Conservation (phyloP, 2,888 invertebrate genomes). For the Diploptera punctata region DNA sequence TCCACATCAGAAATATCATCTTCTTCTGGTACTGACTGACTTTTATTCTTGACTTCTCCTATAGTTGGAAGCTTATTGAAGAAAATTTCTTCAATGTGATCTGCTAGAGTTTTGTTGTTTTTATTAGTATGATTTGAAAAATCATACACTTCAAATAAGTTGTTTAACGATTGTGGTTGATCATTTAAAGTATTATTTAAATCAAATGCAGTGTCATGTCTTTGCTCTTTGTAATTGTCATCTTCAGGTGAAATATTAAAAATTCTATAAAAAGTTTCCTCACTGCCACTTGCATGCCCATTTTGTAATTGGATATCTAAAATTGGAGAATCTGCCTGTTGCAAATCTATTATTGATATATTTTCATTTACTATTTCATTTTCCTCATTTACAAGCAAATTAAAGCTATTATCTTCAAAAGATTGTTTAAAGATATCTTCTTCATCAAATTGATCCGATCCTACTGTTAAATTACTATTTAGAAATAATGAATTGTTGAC, state of each 20-base stretch:
- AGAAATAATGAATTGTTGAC: background rate
- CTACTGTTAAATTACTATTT: background rate
- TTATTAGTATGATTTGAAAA: background rate
- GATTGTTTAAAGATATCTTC: background rate
- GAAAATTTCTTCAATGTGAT: background rate
- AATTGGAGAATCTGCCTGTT: background rate
- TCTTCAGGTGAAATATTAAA: background rate
- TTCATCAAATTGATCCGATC: background rate
- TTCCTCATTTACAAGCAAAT: background rate
- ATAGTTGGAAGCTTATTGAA: conserved; percentile 2
- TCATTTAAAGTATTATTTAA: background rate
- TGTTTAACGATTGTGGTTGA: background rate
- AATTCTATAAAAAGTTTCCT: background rate
- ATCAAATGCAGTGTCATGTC: background rate
- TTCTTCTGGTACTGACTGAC: no score
- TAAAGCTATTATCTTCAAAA: background rate
- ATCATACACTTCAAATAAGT: background rate
- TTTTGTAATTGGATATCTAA: background rate
- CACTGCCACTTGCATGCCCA: background rate
- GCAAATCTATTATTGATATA: no score
- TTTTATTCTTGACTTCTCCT: no score
- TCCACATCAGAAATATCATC: background rate
- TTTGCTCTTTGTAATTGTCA: background rate
- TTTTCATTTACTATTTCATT: no score
- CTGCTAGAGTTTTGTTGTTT: background rate